These are phyloP conservation scores for Drosophila miranda DNA, from an alignment of 1,140 invertebrate species.

Conservation along the genomic window DNA sequence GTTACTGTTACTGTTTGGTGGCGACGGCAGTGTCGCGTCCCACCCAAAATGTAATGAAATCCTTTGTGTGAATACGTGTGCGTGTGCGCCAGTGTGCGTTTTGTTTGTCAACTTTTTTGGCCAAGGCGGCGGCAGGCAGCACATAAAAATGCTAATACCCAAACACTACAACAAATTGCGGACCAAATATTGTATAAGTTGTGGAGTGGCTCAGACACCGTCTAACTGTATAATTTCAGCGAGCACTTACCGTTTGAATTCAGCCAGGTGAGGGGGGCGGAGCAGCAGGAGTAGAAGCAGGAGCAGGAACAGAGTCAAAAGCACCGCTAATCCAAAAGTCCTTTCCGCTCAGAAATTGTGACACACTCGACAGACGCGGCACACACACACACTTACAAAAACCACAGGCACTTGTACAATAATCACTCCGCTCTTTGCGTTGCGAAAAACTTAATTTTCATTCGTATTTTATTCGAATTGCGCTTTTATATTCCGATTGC, in stretches of 20 bases:
- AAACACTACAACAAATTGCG: constrained; percentile 72
- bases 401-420: constrained; percentile 47
- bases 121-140: constrained; percentile 33
- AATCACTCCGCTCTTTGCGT: not conserved
- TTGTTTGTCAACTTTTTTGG: constrained; percentile 72
- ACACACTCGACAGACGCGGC: constrained; percentile 21
- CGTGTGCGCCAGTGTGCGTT: constrained; percentile 39
- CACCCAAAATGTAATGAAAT: constrained; percentile 70
- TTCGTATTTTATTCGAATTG: constrained; percentile 58
- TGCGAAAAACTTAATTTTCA: constrained; percentile 35
- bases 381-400: constrained; percentile 47
- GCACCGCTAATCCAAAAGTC: constrained; percentile 65
- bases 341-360: constrained; percentile 19
- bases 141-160: constrained; percentile 78
- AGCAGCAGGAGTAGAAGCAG: too few species aligned
- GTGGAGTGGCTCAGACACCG: too few species aligned
- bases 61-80: constrained; percentile 60
- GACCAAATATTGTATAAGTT: constrained; percentile 48
- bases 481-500: constrained; percentile 60
- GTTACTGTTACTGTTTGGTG: constrained; percentile 33
- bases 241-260: constrained; percentile 60
- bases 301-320: constrained; percentile 15
- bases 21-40: constrained; percentile 27
- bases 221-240: too few species aligned
- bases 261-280: too few species aligned